Evolutionary conservation across 2,888 invertebrate genomes (phyloP).

Genomic region (Rhagonycha lutea): DNA sequence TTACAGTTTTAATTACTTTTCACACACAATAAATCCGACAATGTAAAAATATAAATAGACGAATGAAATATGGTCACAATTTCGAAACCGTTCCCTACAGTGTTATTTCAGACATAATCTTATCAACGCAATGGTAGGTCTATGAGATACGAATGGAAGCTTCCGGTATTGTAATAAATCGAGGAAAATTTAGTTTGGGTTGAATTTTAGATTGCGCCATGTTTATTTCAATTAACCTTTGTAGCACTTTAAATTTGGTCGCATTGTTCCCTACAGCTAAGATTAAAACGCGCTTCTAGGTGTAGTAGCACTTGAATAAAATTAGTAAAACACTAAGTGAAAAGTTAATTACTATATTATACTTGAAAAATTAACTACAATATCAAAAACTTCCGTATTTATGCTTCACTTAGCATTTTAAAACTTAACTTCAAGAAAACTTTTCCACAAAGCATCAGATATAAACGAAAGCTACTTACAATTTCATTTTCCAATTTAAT

Average conservation of each 20-base stretch:
- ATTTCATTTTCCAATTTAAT: background rate
- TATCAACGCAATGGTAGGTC: conserved; percentile 11
- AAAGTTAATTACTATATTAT: background rate
- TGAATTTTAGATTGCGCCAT: background rate
- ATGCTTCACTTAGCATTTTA: background rate
- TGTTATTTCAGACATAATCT: conserved; percentile 14
- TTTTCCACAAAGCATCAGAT: background rate
- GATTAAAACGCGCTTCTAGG: background rate
- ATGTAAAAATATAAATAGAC: background rate
- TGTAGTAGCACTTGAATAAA: background rate
- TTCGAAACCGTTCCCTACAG: conserved; percentile 8
- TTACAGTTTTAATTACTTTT: background rate
- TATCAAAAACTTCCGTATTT: background rate
- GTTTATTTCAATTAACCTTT: background rate
- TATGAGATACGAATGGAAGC: conserved; percentile 1
- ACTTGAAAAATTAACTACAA: background rate
- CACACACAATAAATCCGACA: background rate
- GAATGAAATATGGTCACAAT: conserved; percentile 9
- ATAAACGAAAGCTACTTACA: background rate
- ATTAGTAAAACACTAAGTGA: background rate
- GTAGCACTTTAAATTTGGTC: background rate
- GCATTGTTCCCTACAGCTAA: background rate
- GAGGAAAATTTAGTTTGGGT: background rate
- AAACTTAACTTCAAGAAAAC: background rate
- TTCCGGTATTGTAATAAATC: conserved; percentile 1